Evolutionary conservation across 2,797 vertebrate species (phyloP).

Genomic region (Anguilla marmorata): DNA sequence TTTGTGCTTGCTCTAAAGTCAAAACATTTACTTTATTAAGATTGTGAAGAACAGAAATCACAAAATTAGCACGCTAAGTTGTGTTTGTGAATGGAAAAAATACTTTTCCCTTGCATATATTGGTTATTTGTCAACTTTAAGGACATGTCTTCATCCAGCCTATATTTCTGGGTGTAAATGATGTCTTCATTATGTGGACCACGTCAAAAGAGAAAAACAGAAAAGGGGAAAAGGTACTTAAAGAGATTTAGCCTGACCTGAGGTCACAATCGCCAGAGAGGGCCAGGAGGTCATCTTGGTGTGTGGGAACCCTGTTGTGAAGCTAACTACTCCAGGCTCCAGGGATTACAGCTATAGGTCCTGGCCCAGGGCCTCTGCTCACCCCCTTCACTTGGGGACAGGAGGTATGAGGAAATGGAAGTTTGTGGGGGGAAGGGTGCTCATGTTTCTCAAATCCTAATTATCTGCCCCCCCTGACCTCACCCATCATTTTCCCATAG

Average conservation of each 20-base stretch:
- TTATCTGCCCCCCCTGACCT: neutral
- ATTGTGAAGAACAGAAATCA: neutral
- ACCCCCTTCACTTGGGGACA: slow-evolving; percentile 31
- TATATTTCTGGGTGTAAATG: neutral
- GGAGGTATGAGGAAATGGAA: slow-evolving; percentile 18
- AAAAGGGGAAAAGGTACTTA: neutral
- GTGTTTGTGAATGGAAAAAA: neutral
- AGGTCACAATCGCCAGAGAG: neutral
- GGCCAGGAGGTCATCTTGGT: slow-evolving; percentile 23
- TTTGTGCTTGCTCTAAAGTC: neutral
- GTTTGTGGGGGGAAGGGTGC: slow-evolving; percentile 41
- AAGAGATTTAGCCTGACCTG: slow-evolving; percentile 26
- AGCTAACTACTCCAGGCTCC: slow-evolving; percentile 37
- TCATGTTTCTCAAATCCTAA: slow-evolving; percentile 11
- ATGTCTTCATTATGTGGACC: neutral
- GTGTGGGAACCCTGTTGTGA: slow-evolving; percentile 36
- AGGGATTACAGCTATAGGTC: slow-evolving; percentile 42
- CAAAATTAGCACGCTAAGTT: neutral
- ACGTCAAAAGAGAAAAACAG: neutral
- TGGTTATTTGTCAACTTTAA: neutral
- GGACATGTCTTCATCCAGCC: neutral
- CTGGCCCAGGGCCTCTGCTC: slow-evolving; percentile 19
- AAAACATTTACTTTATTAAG: neutral
- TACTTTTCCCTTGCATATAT: neutral
- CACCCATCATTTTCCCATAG: neutral